Percentiles rank a stretch among this genome's conserved stretches.
Evolutionary conservation across 2,113 vertebrate genomes (phyloP).

Genomic region (Ascaphus truei): DNA sequence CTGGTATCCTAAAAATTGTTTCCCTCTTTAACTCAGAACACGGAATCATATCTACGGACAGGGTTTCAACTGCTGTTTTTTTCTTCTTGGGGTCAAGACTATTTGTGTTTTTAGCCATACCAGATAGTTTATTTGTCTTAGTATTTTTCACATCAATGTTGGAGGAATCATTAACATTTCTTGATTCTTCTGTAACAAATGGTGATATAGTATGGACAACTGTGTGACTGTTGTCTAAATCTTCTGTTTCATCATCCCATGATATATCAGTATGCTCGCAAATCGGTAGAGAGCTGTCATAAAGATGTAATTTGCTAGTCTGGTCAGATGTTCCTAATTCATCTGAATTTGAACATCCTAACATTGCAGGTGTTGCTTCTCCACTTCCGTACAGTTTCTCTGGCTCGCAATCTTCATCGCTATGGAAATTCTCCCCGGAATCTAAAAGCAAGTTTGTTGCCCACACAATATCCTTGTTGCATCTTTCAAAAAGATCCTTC

Average conservation of each 20-base stretch:
- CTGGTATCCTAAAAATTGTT: too few relatives aligned
- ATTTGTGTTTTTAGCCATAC: neutral
- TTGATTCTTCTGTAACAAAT: neutral
- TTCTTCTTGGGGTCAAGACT: neutral
- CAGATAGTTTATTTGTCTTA: neutral
- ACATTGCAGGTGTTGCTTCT: neutral
- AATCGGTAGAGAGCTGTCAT: neutral
- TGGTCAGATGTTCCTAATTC: neutral
- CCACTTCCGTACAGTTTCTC: neutral
- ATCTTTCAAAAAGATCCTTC: constrained; percentile 92
- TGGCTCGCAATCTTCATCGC: constrained; percentile 48
- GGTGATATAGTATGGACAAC: neutral
- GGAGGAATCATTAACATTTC: neutral
- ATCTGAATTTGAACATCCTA: neutral
- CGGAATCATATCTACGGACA: neutral
- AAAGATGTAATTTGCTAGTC: neutral
- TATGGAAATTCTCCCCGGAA: constrained; percentile 78
- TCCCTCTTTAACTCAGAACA: neutral
- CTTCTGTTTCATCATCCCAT: neutral
- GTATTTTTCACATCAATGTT: neutral
- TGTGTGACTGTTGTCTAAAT: neutral
- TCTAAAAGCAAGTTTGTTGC: constrained; percentile 88
- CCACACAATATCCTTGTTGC: constrained; percentile 91
- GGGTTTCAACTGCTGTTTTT: neutral
- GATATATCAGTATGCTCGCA: neutral